phyloP scores from a whole-genome alignment of 2,797 vertebrate species.

The Agapornis canus region DNA sequence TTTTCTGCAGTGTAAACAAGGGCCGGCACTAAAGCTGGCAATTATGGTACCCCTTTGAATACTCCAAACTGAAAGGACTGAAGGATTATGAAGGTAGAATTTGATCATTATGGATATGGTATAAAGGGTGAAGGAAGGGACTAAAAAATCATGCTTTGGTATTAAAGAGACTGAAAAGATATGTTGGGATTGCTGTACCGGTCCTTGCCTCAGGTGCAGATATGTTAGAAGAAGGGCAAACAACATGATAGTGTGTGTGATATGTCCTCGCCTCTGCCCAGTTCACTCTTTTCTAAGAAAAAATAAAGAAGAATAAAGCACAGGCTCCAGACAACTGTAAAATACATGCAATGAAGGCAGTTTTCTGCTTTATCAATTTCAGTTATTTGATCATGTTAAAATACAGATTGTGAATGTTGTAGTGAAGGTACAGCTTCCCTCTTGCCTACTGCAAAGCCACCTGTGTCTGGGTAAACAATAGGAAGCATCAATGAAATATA shows the following conservation, averaged over 20 bases:
- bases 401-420: neutral
- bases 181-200: neutral
- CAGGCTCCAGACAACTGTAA: neutral
- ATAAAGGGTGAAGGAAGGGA: neutral
- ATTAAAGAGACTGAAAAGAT: neutral
- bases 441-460: neutral
- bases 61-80: neutral
- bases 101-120: neutral
- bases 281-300: neutral
- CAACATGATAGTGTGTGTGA: rapidly evolving
- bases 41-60: neutral
- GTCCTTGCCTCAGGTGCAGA: neutral
- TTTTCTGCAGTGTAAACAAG: neutral
- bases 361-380: neutral
- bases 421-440: neutral
- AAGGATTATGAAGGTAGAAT: neutral
- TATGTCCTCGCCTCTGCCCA: neutral
- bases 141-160: neutral
- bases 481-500: neutral
- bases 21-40: neutral
- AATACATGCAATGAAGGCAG: neutral
- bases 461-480: neutral
- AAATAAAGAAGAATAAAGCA: neutral
- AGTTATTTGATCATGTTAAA: neutral
- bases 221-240: neutral